Evolutionary conservation across 2,888 invertebrate species (phyloP).

Genomic region (Subacronicta megacephala): DNA sequence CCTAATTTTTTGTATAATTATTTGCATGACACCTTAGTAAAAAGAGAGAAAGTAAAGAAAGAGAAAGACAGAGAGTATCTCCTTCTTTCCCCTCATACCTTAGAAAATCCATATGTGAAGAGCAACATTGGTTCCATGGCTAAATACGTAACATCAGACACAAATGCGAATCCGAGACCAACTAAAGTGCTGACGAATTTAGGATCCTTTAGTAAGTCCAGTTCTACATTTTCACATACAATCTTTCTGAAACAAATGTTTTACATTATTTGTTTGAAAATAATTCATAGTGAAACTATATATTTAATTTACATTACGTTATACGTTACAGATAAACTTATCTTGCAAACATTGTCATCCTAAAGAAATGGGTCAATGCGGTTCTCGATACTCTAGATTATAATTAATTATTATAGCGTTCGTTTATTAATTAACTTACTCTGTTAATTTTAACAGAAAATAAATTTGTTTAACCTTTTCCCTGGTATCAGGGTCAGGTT

Average conservation of each 20-base stretch:
- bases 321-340: slow-evolving; percentile 7
- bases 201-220: slow-evolving; percentile 80
- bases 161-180: slow-evolving; percentile 90
- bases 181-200: slow-evolving; percentile 79
- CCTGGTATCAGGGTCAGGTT: too few relatives aligned
- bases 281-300: not conserved
- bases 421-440: too few relatives aligned
- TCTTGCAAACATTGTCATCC: slow-evolving; percentile 9
- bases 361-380: slow-evolving; percentile 11
- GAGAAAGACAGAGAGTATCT: not conserved
- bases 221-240: slow-evolving; percentile 81
- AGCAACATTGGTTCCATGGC: slow-evolving; percentile 91
- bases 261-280: not conserved
- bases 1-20: too few relatives aligned
- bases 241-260: slow-evolving; percentile 74
- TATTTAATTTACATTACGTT: not conserved
- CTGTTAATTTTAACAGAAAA: too few relatives aligned
- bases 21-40: too few relatives aligned
- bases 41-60: too few relatives aligned
- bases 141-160: slow-evolving; percentile 91
- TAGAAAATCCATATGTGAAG: slow-evolving; percentile 87
- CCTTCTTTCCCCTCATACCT: slow-evolving; percentile 69
- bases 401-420: too few relatives aligned
- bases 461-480: too few relatives aligned
- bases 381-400: not conserved